Percentiles rank a stretch among this genome's conserved stretches.
These are phyloP conservation scores for Campopleginae sp. DNA, from an alignment of 2,888 invertebrate genomes.

Conservation along the genomic window DNA sequence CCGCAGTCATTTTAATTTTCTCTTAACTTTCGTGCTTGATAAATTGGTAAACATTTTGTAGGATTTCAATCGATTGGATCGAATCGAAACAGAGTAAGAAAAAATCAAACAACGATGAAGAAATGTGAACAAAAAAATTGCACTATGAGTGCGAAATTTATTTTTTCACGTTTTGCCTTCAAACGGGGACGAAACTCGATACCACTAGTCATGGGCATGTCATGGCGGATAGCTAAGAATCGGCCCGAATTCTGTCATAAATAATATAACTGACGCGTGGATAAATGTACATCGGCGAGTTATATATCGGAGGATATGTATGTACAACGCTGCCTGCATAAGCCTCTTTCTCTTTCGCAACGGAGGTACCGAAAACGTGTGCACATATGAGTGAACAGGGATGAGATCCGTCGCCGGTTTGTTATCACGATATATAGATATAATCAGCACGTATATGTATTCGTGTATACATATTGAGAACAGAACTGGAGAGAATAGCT, in stretches of 20 bases:
- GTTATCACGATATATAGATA: slow-evolving; percentile 10
- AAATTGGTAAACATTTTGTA: no score
- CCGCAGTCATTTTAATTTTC: no score
- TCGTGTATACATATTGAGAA: not conserved
- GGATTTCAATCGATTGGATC: no score
- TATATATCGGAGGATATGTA: slow-evolving; percentile 23
- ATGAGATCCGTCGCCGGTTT: slow-evolving; percentile 43
- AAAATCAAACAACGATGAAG: no score
- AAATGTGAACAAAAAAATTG: no score
- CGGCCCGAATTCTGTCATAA: not conserved
- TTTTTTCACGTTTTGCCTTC: not conserved
- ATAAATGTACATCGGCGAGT: slow-evolving; percentile 5
- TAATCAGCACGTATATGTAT: not conserved
- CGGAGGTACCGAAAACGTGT: slow-evolving; percentile 19
- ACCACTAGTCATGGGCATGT: not conserved
- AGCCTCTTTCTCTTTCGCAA: slow-evolving; percentile 16
- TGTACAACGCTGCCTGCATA: slow-evolving; percentile 18
- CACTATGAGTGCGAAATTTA: not conserved
- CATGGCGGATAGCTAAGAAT: slow-evolving; percentile 7
- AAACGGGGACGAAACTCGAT: not conserved
- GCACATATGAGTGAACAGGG: slow-evolving; percentile 7
- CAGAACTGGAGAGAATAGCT: slow-evolving; percentile 6
- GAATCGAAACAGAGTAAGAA: no score
- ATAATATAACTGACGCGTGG: slow-evolving; percentile 7
- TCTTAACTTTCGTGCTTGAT: no score